Conservation (phyloP, 2,888 invertebrate genomes). For the Trachelus stipa region DNA sequence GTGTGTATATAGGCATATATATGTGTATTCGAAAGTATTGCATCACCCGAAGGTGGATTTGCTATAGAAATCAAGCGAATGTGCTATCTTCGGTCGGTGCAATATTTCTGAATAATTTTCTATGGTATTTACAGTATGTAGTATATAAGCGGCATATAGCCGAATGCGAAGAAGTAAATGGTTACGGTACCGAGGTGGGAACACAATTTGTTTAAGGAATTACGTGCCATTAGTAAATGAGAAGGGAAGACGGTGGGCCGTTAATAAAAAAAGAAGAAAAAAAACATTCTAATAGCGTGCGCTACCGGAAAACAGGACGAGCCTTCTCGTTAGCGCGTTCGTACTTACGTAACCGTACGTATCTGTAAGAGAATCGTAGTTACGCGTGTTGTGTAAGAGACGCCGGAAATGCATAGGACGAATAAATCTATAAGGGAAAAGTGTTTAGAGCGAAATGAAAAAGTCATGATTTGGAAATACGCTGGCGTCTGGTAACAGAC, state of each 20-base stretch:
- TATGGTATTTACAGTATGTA: not conserved
- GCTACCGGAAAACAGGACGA: conserved; percentile 15
- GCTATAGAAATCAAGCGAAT: not conserved
- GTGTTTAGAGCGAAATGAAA: not conserved
- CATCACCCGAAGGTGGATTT: not conserved
- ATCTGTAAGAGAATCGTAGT: not conserved
- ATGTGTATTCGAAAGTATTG: not conserved
- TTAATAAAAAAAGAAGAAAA: not conserved
- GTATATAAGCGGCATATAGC: not conserved
- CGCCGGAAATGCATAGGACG: not conserved
- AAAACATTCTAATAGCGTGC: conserved; percentile 4
- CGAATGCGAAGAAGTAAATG: not conserved
- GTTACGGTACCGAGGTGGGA: not conserved
- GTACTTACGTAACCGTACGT: not conserved
- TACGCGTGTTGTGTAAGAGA: not conserved
- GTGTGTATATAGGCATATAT: not conserved
- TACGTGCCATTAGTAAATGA: conserved; percentile 29
- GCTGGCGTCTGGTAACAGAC: not conserved
- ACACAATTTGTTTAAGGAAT: conserved; percentile 5
- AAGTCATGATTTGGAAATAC: not conserved
- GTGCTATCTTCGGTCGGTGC: not conserved
- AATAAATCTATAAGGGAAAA: not conserved
- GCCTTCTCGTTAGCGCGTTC: conserved; percentile 30
- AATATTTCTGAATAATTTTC: not conserved
- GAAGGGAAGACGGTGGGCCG: conserved; percentile 25